Evolutionary conservation across 2,888 invertebrate species (phyloP).

Genomic region (Tetanocera ferruginea): DNA sequence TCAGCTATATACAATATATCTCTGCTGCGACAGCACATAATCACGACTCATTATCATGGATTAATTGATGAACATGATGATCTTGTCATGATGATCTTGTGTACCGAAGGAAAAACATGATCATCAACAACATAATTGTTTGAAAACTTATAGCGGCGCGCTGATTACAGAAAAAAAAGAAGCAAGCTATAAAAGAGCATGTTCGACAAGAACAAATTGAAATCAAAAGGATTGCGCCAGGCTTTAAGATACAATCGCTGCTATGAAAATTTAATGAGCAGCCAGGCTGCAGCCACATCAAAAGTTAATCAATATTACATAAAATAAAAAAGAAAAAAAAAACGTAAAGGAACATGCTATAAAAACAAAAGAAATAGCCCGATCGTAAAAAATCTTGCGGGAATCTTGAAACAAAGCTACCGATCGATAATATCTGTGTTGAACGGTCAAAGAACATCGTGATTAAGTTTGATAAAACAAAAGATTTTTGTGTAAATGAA

Average conservation of each 20-base stretch:
- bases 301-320: constrained; percentile 27
- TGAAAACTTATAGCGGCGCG: constrained; percentile 4
- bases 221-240: constrained; percentile 57
- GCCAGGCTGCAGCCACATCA: not conserved
- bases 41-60: constrained; percentile 14
- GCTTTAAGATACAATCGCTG: constrained; percentile 63
- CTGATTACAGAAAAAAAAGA: constrained; percentile 4
- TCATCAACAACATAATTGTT: constrained; percentile 31
- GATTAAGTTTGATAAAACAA: constrained; percentile 8
- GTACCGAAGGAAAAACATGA: constrained; percentile 2
- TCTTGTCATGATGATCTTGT: constrained; percentile 23
- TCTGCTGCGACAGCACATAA: not conserved
- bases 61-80: constrained; percentile 29
- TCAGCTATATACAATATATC: not conserved
- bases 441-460: not conserved
- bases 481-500: not conserved
- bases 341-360: constrained; percentile 6
- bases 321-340: not conserved
- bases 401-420: constrained; percentile 26
- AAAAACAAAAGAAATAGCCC: constrained; percentile 27
- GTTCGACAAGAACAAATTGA: constrained; percentile 58
- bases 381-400: constrained; percentile 21
- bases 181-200: constrained; percentile 61
- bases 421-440: not conserved
- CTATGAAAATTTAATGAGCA: constrained; percentile 50